Percentiles rank a stretch among this genome's conserved stretches.
Conservation (phyloP, 1,140 invertebrate species). For the Plutomurus gul region DNA sequence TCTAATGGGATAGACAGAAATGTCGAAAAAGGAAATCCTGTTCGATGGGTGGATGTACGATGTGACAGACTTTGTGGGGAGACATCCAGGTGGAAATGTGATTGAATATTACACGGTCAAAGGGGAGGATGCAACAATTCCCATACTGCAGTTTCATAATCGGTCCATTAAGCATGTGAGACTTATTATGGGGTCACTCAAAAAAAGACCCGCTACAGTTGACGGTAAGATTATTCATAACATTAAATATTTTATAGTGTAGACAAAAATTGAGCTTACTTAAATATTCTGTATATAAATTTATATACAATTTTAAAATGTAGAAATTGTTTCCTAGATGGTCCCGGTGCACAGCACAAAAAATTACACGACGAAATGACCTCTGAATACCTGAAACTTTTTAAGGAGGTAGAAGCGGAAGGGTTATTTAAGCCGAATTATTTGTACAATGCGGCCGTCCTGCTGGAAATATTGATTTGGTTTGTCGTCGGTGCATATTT, state of each 20-base stretch:
- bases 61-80: conserved; percentile 30
- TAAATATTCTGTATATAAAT: too few relatives aligned
- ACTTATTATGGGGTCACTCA: conserved; percentile 29
- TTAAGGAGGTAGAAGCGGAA: background rate
- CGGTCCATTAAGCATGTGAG: conserved; percentile 31
- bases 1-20: too few relatives aligned
- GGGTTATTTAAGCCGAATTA: conserved; percentile 1
- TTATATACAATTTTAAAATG: too few relatives aligned
- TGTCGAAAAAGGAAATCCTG: conserved; percentile 34
- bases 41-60: conserved; percentile 46
- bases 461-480: background rate
- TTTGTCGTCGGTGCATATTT: background rate
- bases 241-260: background rate
- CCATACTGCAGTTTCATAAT: conserved; percentile 43
- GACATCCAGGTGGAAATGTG: conserved; percentile 44
- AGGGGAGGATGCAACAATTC: conserved; percentile 44
- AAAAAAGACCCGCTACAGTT: conserved; percentile 28
- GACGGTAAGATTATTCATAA: conserved; percentile 26
- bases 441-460: background rate
- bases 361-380: background rate
- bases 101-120: conserved; percentile 44
- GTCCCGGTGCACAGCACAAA: background rate
- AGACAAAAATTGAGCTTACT: background rate
- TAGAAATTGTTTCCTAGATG: background rate
- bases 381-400: conserved; percentile 3